phyloP scores from a whole-genome alignment of 2,797 vertebrate species.

The Urosaurus nigricauda region DNA sequence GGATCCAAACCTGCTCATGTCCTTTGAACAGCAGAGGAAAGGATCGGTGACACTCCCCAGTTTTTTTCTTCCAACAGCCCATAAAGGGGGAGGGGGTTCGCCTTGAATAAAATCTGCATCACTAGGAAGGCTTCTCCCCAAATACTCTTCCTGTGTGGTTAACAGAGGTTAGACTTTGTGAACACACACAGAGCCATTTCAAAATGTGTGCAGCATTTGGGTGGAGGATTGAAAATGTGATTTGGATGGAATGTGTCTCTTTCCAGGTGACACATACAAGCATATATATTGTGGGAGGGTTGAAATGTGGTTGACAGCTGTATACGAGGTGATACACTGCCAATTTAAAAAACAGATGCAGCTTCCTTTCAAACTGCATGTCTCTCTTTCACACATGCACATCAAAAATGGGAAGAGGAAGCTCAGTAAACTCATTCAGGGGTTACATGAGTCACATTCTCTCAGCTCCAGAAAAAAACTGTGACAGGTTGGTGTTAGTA shows the following conservation, averaged over 20 bases:
- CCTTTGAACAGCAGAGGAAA: not conserved
- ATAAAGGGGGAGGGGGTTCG: not conserved
- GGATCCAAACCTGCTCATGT: not conserved
- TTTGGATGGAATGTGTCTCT: not conserved
- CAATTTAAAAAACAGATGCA: not conserved
- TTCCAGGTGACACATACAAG: not conserved
- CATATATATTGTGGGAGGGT: not conserved
- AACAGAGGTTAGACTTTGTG: not conserved
- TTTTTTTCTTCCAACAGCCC: not conserved
- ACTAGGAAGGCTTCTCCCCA: not conserved
- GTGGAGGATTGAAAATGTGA: not conserved
- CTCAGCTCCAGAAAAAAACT: too few relatives aligned
- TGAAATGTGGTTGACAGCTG: slow-evolving; percentile 9
- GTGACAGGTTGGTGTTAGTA: too few relatives aligned
- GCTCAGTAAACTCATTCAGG: not conserved
- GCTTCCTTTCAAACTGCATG: not conserved
- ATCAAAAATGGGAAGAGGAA: not conserved
- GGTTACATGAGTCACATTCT: not conserved
- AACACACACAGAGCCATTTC: not conserved
- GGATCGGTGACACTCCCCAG: not conserved
- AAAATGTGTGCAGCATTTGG: not conserved
- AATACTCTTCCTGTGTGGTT: not conserved
- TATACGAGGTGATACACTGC: not conserved
- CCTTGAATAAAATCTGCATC: not conserved
- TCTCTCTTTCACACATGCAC: not conserved